Evolutionary conservation across 2,888 invertebrate genomes (phyloP).

Genomic region (Cantharis lateralis): DNA sequence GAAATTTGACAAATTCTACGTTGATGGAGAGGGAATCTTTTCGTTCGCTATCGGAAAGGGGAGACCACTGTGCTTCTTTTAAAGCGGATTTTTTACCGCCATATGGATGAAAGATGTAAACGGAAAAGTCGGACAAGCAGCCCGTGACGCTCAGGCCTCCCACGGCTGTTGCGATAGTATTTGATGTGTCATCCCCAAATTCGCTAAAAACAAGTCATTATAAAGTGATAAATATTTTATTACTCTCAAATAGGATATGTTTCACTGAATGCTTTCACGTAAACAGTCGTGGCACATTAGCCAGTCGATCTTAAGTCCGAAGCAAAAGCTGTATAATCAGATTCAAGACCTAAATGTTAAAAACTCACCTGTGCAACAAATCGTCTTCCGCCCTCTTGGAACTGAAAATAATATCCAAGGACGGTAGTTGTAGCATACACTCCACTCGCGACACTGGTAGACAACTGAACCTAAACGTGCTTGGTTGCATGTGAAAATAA

Average conservation of each 20-base stretch:
- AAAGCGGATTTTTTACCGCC: constrained; percentile 83
- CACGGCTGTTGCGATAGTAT: constrained; percentile 68
- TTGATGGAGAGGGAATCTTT: constrained; percentile 96
- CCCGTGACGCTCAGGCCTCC: constrained; percentile 94
- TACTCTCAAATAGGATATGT: no score
- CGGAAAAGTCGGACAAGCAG: constrained; percentile 94
- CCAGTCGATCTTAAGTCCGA: no score
- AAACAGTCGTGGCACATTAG: no score
- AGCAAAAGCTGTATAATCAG: no score
- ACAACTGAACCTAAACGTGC: constrained; percentile 94
- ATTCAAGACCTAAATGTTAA: not conserved
- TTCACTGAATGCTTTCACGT: no score
- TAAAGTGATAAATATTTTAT: not conserved
- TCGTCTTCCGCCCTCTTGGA: constrained; percentile 86
- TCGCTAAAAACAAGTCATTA: constrained; percentile 54
- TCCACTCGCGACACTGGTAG: constrained; percentile 94
- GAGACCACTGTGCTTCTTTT: constrained; percentile 85
- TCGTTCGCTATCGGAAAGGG: constrained; percentile 83
- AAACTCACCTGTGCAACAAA: constrained; percentile 44
- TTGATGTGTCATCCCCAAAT: constrained; percentile 57
- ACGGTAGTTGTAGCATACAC: constrained; percentile 93
- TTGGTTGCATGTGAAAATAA: constrained; percentile 97
- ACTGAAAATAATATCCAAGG: constrained; percentile 96
- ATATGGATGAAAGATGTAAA: constrained; percentile 98
- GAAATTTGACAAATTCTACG: constrained; percentile 96